A percentile compares a stretch with the other conserved stretches of the same genome.
phyloP scores from a whole-genome alignment of 2,113 vertebrate genomes.

The Tetraodon nigroviridis region DNA sequence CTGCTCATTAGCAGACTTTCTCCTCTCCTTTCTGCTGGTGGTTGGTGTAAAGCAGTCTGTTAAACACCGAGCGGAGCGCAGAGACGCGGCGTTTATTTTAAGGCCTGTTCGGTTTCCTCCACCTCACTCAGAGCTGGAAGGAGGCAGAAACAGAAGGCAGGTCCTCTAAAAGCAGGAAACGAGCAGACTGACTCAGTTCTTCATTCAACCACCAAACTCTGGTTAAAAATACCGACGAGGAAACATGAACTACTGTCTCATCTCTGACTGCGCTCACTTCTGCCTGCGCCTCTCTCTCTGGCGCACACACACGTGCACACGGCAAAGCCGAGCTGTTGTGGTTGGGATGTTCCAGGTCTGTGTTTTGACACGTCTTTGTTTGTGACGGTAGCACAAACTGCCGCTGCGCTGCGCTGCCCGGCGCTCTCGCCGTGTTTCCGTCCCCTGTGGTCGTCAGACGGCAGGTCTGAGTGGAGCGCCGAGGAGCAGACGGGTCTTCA shows the following conservation, averaged over 20 bases:
- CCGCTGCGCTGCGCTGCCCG: constrained; percentile 60
- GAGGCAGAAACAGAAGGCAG: constrained; percentile 30
- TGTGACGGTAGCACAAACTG: constrained; percentile 71
- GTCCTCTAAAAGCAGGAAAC: constrained; percentile 39
- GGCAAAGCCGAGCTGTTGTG: constrained; percentile 43
- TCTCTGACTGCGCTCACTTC: constrained; percentile 44
- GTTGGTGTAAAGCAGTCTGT: constrained; percentile 33
- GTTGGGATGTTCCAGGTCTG: constrained; percentile 66
- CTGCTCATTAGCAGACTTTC: constrained; percentile 69
- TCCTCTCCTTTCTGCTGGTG: constrained; percentile 26
- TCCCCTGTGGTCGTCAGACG: constrained; percentile 63
- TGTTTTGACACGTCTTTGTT: constrained; percentile 58
- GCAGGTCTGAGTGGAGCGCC: constrained; percentile 65
- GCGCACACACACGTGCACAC: neutral
- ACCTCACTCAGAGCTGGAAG: constrained; percentile 11
- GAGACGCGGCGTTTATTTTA: constrained; percentile 24
- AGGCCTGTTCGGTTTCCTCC: constrained; percentile 26
- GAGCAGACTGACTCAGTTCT: constrained; percentile 55
- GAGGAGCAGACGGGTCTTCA: constrained; percentile 57
- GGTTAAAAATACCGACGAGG: constrained; percentile 63
- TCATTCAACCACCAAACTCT: constrained; percentile 48
- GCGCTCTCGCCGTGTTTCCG: constrained; percentile 68
- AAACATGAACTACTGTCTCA: constrained; percentile 50
- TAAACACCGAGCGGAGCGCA: constrained; percentile 31
- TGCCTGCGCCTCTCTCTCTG: constrained; percentile 26